Percentiles rank a stretch among this genome's conserved stretches.
These are phyloP conservation scores for Passerina amoena DNA, from an alignment of 2,113 vertebrate species.

Conservation along the genomic window DNA sequence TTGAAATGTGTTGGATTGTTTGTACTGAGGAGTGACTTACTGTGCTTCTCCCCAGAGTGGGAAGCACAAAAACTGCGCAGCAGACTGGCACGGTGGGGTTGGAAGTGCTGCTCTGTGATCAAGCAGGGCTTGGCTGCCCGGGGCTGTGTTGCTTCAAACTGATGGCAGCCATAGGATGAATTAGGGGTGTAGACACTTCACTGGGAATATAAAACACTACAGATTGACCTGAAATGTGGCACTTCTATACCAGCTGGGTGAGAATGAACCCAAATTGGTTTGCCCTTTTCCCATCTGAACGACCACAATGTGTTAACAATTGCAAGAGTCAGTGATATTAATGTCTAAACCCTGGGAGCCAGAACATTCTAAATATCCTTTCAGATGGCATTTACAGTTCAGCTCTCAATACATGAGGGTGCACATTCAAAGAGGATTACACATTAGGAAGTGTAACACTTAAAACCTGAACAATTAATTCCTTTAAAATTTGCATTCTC, in stretches of 20 bases:
- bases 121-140: background rate
- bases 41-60: background rate
- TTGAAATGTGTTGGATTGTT: background rate
- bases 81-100: fast-evolving
- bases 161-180: background rate
- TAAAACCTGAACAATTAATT: conserved; percentile 47
- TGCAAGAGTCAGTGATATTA: background rate
- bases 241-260: background rate
- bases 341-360: background rate
- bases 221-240: background rate
- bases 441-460: conserved; percentile 3
- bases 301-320: background rate
- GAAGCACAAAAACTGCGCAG: background rate
- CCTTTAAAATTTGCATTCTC: conserved; percentile 43
- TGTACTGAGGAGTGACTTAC: background rate
- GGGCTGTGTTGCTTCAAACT: background rate
- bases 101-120: background rate
- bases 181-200: background rate
- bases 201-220: background rate
- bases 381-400: conserved; percentile 25
- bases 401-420: background rate
- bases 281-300: background rate
- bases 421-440: conserved; percentile 17
- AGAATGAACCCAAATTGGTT: background rate
- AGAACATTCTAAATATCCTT: background rate